These are phyloP conservation scores for Ormyrus nitidulus DNA, from an alignment of 2,888 invertebrate species.

Conservation along the genomic window DNA sequence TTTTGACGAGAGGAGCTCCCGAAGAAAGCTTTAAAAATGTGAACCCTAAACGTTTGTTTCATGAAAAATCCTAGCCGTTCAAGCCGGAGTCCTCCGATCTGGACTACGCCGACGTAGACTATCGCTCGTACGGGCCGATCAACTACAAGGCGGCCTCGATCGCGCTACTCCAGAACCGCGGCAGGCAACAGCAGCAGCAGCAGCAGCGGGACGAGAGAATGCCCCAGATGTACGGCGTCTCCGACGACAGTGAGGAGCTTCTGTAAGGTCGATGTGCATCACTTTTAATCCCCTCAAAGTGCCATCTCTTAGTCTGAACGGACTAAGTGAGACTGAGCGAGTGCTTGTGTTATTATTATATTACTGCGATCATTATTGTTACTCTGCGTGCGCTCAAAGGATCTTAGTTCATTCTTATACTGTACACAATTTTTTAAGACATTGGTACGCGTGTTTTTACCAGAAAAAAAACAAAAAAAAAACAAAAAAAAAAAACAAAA, in stretches of 20 bases:
- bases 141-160: constrained; percentile 94
- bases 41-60: constrained; percentile 7
- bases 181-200: constrained; percentile 63
- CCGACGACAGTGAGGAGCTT: constrained; percentile 73
- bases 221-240: constrained; percentile 73
- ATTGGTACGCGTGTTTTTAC: no score
- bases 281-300: constrained; percentile 46
- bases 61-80: constrained; percentile 81
- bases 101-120: constrained; percentile 93
- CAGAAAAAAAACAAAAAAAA: no score
- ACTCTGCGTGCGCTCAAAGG: neutral
- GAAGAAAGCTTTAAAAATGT: neutral
- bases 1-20: no score
- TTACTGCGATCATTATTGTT: no score
- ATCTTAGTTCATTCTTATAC: no score
- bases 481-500: no score
- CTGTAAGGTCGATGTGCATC: constrained; percentile 60
- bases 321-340: neutral
- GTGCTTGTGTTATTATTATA: neutral
- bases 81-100: constrained; percentile 86
- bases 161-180: constrained; percentile 70
- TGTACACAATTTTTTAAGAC: no score
- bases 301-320: constrained; percentile 42
- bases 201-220: constrained; percentile 66
- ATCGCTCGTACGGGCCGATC: constrained; percentile 92